Conservation (phyloP, 1,140 invertebrate genomes). For the Anoplophora glabripennis region DNA sequence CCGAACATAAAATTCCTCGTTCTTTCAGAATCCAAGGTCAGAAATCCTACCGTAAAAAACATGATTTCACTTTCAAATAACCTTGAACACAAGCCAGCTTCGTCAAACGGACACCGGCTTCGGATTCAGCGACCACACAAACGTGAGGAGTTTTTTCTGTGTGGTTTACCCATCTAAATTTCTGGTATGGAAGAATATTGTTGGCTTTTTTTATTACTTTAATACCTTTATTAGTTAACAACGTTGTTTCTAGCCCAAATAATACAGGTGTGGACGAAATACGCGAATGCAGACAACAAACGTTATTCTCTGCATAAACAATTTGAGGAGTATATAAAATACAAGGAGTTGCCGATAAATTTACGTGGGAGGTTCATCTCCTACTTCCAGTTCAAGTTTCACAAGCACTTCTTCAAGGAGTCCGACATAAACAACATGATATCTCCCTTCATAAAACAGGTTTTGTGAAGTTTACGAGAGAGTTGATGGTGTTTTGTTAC, state of each 20-base stretch:
- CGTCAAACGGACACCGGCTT: no score
- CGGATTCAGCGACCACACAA: no score
- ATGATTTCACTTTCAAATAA: no score
- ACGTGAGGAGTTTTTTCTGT: no score
- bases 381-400: constrained; percentile 35
- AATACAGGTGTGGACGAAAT: constrained; percentile 12
- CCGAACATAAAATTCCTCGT: no score
- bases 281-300: constrained; percentile 18
- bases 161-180: no score
- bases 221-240: no score
- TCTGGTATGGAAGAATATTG: no score
- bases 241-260: constrained; percentile 1
- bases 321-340: constrained; percentile 27
- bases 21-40: no score
- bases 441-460: neutral
- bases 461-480: constrained; percentile 13
- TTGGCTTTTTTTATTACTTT: no score
- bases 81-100: no score
- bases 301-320: constrained; percentile 27
- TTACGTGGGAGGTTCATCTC: constrained; percentile 22
- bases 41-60: no score
- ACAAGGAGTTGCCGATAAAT: constrained; percentile 25
- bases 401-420: constrained; percentile 34
- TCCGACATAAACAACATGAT: constrained; percentile 10
- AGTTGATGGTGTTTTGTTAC: neutral